Evolutionary conservation across 2,888 invertebrate species (phyloP).

Genomic region (Ormyrus thymus): DNA sequence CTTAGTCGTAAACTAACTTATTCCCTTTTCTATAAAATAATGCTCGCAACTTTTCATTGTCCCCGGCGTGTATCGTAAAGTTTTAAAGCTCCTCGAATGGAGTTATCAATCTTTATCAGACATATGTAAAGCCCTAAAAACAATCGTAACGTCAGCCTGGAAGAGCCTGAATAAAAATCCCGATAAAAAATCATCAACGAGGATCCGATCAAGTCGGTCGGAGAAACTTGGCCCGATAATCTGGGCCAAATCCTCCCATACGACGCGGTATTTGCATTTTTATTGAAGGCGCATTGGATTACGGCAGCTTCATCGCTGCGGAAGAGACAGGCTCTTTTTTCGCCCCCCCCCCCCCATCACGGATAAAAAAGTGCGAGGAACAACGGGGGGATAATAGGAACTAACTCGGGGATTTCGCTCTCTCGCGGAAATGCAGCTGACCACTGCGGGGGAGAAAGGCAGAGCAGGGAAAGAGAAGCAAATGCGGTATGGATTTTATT

Average conservation of each 20-base stretch:
- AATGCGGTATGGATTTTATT: constrained; percentile 38
- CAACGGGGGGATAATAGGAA: not conserved
- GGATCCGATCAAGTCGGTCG: not conserved
- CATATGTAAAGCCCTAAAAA: not conserved
- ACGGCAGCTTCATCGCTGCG: constrained; percentile 52
- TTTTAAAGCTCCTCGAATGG: not conserved
- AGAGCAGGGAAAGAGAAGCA: not conserved
- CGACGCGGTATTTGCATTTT: constrained; percentile 60
- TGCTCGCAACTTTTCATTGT: too few relatives aligned
- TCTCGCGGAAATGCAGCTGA: too few relatives aligned
- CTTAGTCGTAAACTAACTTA: too few relatives aligned
- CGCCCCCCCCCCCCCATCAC: not conserved
- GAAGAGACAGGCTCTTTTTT: constrained; percentile 16
- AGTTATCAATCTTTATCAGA: too few relatives aligned
- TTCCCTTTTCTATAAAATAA: too few relatives aligned
- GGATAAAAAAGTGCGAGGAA: not conserved
- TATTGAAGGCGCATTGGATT: constrained; percentile 61
- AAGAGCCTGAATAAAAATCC: constrained; percentile 2
- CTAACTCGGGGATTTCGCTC: too few relatives aligned
- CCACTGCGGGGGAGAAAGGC: not conserved
- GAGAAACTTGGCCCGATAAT: too few relatives aligned
- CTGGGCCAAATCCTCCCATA: not conserved
- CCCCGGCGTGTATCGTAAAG: not conserved
- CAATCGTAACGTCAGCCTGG: not conserved
- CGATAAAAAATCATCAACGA: constrained; percentile 5